A percentile compares a stretch with the other conserved stretches of the same genome.
Conservation (phyloP, 64 coral and sea anemone species). For the Actinia equina region DNA sequence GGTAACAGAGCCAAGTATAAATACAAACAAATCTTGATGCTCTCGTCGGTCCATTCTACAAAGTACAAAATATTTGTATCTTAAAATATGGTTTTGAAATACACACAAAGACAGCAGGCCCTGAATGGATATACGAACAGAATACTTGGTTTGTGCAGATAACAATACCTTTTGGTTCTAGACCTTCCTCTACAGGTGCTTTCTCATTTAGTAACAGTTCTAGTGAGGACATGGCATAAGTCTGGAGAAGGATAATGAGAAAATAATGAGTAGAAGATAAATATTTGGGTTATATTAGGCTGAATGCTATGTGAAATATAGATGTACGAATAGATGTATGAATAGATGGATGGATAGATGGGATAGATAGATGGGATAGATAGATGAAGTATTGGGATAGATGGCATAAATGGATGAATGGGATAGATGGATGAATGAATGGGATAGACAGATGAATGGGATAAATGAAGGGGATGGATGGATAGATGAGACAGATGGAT, state of each 20-base stretch:
- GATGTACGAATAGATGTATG: not conserved
- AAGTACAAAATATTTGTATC: constrained; percentile 37
- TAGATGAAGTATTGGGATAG: not conserved
- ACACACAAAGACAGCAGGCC: too few relatives aligned
- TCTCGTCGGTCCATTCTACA: constrained; percentile 90
- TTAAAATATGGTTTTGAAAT: not conserved
- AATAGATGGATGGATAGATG: not conserved
- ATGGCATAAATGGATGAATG: not conserved
- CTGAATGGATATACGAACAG: not conserved
- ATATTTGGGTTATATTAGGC: not conserved
- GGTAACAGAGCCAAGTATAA: constrained; percentile 88
- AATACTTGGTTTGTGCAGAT: too few relatives aligned
- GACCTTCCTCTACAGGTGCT: constrained; percentile 38
- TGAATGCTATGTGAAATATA: not conserved
- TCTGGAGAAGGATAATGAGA: constrained; percentile 41
- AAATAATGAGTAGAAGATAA: not conserved
- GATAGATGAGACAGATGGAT: not conserved
- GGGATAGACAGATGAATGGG: not conserved
- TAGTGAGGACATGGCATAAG: constrained; percentile 70
- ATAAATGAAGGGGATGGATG: not conserved
- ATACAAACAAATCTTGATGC: constrained; percentile 94
- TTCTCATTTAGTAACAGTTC: constrained; percentile 64
- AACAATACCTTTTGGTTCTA: constrained; percentile 43
- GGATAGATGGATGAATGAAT: not conserved
- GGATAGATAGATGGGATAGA: not conserved